Conservation (phyloP, 2,888 invertebrate species). For the Torymus texanus region DNA sequence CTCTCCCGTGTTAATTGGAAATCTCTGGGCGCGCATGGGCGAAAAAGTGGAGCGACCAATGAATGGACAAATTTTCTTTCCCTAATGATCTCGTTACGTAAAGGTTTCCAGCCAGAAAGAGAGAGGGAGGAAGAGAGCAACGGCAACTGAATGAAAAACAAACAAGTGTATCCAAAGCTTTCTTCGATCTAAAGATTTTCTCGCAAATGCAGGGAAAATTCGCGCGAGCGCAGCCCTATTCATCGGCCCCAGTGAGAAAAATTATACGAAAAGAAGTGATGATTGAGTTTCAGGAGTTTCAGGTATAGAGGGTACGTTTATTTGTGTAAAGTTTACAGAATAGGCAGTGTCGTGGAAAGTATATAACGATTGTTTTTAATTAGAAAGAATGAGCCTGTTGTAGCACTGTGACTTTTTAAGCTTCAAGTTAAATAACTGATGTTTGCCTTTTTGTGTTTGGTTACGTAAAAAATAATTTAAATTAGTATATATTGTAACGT, state of each 20-base stretch:
- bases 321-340: no score
- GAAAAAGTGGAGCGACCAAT: conserved; percentile 39
- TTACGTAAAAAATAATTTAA: no score
- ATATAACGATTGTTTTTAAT: no score
- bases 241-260: not conserved
- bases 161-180: conserved; percentile 29
- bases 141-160: conserved; percentile 36
- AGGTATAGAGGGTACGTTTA: no score
- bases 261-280: not conserved
- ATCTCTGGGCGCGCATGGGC: conserved; percentile 19
- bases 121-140: no score
- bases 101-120: conserved; percentile 16
- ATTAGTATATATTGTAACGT: no score
- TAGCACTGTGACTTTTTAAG: no score
- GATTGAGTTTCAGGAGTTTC: conserved; percentile 13
- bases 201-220: not conserved
- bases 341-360: no score
- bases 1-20: no score
- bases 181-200: conserved; percentile 13
- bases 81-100: conserved; percentile 53
- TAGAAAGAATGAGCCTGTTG: no score
- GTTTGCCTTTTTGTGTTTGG: no score
- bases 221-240: not conserved
- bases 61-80: conserved; percentile 54
- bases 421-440: no score